A percentile compares a stretch with the other conserved stretches of the same genome.
phyloP scores from a whole-genome alignment of 2,797 vertebrate genomes.

The Clangula hyemalis region DNA sequence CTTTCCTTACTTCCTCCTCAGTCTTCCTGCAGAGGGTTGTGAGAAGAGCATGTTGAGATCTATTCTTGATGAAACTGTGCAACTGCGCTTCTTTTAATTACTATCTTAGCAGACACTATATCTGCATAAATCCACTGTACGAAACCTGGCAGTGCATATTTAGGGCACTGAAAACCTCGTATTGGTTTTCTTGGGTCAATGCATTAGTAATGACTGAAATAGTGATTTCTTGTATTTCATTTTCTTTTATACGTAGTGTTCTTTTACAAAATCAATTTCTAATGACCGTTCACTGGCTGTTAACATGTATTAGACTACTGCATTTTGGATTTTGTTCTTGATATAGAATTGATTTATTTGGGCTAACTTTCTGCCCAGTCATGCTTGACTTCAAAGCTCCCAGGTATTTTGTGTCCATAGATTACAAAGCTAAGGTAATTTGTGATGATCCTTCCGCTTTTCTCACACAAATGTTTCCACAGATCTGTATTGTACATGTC shows the following conservation, averaged over 20 bases:
- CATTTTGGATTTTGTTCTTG: background rate
- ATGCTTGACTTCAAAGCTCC: background rate
- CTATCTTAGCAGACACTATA: background rate
- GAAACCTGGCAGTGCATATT: background rate
- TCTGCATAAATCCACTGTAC: background rate
- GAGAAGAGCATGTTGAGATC: background rate
- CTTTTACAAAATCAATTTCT: background rate
- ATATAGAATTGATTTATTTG: background rate
- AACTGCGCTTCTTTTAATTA: background rate
- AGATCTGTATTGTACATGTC: background rate
- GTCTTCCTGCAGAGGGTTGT: background rate
- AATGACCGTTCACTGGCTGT: background rate
- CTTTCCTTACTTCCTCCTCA: background rate
- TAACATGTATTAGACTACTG: background rate
- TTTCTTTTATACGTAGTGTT: background rate
- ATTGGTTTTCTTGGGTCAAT: background rate
- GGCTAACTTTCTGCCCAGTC: background rate
- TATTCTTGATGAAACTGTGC: background rate
- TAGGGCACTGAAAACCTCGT: background rate
- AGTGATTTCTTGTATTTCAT: background rate
- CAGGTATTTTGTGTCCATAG: background rate
- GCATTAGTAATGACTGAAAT: background rate
- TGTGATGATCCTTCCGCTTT: background rate
- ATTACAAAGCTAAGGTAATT: background rate
- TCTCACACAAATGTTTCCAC: background rate